Evolutionary conservation across 2,888 invertebrate genomes (phyloP).

Genomic region (Encarsia formosa): DNA sequence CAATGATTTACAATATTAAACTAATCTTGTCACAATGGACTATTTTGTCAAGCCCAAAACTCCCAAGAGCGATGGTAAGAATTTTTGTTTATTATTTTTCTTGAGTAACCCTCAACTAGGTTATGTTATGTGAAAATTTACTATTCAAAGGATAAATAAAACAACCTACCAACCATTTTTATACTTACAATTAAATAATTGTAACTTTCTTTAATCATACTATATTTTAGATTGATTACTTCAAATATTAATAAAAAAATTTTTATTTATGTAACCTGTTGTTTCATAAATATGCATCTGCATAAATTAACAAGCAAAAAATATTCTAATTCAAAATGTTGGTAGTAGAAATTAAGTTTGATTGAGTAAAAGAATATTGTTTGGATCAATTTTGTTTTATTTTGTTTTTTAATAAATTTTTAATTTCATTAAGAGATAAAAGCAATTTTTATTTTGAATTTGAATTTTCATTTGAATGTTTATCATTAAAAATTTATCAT

Average conservation of each 20-base stretch:
- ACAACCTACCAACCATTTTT: background rate
- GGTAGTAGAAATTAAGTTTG: no score
- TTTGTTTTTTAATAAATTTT: background rate
- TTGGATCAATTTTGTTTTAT: background rate
- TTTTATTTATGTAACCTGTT: no score
- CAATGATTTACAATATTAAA: conserved; percentile 34
- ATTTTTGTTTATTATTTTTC: conserved; percentile 5
- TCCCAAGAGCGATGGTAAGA: conserved; percentile 49
- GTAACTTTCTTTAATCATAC: background rate
- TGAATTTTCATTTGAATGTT: conserved; percentile 3
- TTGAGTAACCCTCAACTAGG: conserved; percentile 11
- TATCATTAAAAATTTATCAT: conserved; percentile 20
- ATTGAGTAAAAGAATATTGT: background rate
- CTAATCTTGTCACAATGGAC: conserved; percentile 25
- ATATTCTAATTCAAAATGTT: no score
- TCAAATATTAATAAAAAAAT: no score
- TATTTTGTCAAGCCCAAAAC: conserved; percentile 47
- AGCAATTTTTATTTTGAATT: background rate
- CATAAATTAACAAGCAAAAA: no score
- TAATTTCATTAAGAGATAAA: background rate
- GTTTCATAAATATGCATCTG: no score
- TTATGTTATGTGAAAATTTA: conserved; percentile 1
- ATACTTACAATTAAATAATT: background rate
- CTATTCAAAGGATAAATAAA: background rate
- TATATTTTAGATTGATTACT: background rate